Evolutionary conservation across 2,797 vertebrate genomes (phyloP), one percentile per base, ranked within the genome.

Genomic region (Ibycter americanus): DNA sequence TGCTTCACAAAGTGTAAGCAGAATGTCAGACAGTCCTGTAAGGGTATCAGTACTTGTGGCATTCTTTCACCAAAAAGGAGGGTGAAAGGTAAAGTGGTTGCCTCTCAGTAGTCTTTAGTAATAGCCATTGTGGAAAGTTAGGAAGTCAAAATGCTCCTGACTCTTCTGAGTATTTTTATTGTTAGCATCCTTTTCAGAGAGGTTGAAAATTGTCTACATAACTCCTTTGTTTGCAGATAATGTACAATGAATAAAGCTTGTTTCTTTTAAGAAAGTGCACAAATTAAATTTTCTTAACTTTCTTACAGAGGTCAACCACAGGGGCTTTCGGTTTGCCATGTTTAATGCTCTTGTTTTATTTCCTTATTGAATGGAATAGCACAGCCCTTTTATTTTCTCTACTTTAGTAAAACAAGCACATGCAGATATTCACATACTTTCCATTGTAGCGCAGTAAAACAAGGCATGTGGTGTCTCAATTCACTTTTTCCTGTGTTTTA

Each of bases 281-380:
- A 94, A 96, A 62, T 82, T 31, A 83, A 59, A 54, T 93, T 96
- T 68, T 96, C 51, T 86, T 86, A 51, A 59, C 71, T 89, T 89
- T 84, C 90, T 91, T 96, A 85, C 63, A 91, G 63, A 81, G 46
- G 73, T 92, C 94, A 96, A 94, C 93, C 92, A 97, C 94, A 94
- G 18, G 66, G 68, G 77, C 77, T 97, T 98, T 97, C 96, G 96
- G 54, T 95, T 87, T 83, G 56, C 82, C 19, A 4, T 7, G 2
- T 89, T 80, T 92, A 58, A 31, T 80, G 46, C 38, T 91, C 56
- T 66, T 73, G 17, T 3, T 89, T 63, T 88, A 73, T 86, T 96
- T 94, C 29, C 56, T 78, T 87, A 81, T 40, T 78, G 46, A 92
- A 63, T n/a, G 71, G 79, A 89, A 83, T 34, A 72, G 34, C 55